A percentile compares a stretch with the other conserved stretches of the same genome.
phyloP scores from a whole-genome alignment of 2,797 vertebrate genomes.

The Macropodus opercularis region DNA sequence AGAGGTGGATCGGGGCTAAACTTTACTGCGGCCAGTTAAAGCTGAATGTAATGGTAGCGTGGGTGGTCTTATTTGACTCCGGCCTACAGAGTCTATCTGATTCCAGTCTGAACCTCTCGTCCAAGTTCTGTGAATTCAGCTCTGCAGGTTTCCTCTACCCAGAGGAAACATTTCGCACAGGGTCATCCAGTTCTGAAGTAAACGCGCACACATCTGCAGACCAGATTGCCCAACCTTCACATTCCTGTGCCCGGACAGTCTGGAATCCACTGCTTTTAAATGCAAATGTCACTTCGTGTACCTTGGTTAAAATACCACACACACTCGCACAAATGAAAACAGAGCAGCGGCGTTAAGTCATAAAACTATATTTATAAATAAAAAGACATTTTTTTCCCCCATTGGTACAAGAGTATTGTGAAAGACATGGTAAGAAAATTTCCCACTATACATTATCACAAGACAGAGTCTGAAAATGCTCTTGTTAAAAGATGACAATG shows the following conservation, averaged over 20 bases:
- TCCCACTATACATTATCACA: slow-evolving; percentile 78
- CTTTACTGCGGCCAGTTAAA: neutral
- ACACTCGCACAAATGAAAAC: slow-evolving; percentile 41
- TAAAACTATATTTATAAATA: slow-evolving; percentile 92
- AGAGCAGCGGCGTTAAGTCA: slow-evolving; percentile 71
- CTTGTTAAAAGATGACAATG: slow-evolving; percentile 71
- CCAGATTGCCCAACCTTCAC: slow-evolving; percentile 64
- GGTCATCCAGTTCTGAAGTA: slow-evolving; percentile 40
- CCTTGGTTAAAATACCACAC: neutral
- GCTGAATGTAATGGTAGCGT: neutral
- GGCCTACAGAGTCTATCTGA: slow-evolving; percentile 12
- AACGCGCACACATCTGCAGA: slow-evolving; percentile 60
- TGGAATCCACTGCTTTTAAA: slow-evolving; percentile 57
- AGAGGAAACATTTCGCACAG: slow-evolving; percentile 36
- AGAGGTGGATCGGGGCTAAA: neutral
- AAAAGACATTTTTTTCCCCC: slow-evolving; percentile 81
- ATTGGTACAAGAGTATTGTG: slow-evolving; percentile 82
- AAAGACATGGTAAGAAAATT: slow-evolving; percentile 76
- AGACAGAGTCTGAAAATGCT: slow-evolving; percentile 74
- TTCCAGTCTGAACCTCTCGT: neutral
- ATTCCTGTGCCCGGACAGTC: slow-evolving; percentile 59
- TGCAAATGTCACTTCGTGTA: slow-evolving; percentile 59
- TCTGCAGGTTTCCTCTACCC: slow-evolving; percentile 7
- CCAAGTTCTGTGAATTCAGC: slow-evolving; percentile 14
- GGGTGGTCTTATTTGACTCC: slow-evolving; percentile 23